Conservation (phyloP, 2,797 vertebrate species). For the Chaetodon trifasciatus region DNA sequence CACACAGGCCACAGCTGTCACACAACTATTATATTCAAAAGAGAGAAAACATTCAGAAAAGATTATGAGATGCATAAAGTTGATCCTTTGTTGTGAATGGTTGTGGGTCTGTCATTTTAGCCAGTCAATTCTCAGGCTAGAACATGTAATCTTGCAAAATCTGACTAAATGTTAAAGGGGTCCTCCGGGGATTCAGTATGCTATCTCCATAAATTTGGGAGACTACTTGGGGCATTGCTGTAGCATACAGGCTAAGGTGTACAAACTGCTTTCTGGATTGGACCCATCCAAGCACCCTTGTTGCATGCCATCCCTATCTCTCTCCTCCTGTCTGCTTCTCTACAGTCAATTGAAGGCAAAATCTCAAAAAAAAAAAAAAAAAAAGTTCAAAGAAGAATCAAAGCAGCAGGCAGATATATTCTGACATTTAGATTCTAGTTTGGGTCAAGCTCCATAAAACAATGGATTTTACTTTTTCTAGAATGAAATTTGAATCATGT, state of each 20-base stretch:
- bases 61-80: background rate
- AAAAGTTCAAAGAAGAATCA: background rate
- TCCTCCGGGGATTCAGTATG: background rate
- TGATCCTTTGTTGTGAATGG: slow-evolving; percentile 18
- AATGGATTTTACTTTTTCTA: background rate
- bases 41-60: background rate
- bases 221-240: background rate
- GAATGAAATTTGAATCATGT: background rate
- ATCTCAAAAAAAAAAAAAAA: background rate
- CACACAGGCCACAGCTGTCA: slow-evolving; percentile 47
- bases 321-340: background rate
- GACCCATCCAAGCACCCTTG: background rate
- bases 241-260: background rate
- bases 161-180: background rate
- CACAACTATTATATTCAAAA: background rate
- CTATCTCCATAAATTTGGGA: background rate
- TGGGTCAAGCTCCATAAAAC: background rate
- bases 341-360: background rate
- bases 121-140: background rate
- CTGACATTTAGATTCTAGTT: slow-evolving; percentile 1
- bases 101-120: background rate
- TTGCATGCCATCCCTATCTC: background rate
- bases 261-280: background rate
- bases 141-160: slow-evolving; percentile 2
- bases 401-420: background rate